These are phyloP conservation scores for Lanius ludovicianus DNA, from an alignment of 2,113 vertebrate genomes.

Conservation along the genomic window DNA sequence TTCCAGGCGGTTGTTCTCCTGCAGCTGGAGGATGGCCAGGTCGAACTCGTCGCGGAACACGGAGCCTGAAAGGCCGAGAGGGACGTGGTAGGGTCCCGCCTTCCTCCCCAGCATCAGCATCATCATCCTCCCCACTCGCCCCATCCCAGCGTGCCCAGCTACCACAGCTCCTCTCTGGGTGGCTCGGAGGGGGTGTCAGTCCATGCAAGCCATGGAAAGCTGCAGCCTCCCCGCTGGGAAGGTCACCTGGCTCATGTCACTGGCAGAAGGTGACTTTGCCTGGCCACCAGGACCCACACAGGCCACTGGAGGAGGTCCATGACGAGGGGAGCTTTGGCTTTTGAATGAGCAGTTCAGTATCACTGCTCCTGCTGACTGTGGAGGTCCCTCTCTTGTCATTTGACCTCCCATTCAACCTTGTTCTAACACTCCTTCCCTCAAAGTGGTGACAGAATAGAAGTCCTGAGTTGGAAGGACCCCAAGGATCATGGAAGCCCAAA, in stretches of 20 bases:
- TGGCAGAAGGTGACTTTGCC: neutral
- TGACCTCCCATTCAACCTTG: neutral
- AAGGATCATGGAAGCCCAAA: neutral
- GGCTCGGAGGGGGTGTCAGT: neutral
- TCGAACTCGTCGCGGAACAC: conserved; percentile 96
- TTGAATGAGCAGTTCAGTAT: neutral
- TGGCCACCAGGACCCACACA: neutral
- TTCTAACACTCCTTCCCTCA: neutral
- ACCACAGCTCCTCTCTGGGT: neutral
- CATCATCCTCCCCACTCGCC: neutral
- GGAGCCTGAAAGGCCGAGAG: conserved; percentile 79
- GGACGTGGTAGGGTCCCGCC: neutral
- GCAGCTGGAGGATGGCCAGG: conserved; percentile 95
- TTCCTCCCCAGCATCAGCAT: neutral
- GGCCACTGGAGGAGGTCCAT: neutral
- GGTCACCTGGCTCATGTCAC: neutral
- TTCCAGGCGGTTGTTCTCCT: conserved; percentile 96
- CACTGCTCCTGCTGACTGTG: neutral
- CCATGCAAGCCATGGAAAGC: neutral
- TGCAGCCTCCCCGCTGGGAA: neutral
- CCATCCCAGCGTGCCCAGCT: neutral
- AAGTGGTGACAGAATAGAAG: neutral
- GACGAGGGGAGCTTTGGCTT: neutral
- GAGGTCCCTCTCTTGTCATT: neutral
- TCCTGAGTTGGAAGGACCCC: neutral